These are phyloP conservation scores for Salvator merianae DNA, from an alignment of 2,113 vertebrate genomes.

Conservation along the genomic window DNA sequence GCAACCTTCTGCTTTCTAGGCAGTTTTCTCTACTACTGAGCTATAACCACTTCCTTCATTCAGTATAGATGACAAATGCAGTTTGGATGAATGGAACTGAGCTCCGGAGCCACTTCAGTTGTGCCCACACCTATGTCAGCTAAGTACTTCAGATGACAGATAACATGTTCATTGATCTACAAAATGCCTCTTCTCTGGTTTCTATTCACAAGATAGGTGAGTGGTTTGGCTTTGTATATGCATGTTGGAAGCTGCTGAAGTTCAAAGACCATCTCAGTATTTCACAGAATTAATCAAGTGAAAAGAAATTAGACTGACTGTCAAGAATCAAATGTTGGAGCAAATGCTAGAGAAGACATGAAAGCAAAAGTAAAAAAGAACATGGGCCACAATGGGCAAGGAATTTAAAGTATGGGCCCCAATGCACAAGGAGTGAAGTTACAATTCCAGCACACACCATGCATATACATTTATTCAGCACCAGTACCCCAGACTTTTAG, in stretches of 20 bases:
- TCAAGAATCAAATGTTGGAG: neutral
- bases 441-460: neutral
- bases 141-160: no score
- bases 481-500: neutral
- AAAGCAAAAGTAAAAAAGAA: conserved; percentile 4
- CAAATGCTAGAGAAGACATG: neutral
- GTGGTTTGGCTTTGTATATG: no score
- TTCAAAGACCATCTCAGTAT: conserved; percentile 20
- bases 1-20: no score
- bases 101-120: no score
- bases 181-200: no score
- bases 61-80: no score
- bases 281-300: neutral
- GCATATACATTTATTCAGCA: conserved; percentile 11
- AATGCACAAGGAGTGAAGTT: neutral
- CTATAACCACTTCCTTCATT: no score
- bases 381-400: neutral
- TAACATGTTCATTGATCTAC: no score
- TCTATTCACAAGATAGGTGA: no score
- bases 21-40: no score
- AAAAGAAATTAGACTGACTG: neutral
- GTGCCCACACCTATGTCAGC: no score
- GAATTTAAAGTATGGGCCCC: accelerated
- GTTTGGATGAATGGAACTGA: no score
- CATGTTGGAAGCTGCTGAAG: neutral